phyloP scores from a whole-genome alignment of 1,140 invertebrate species.

The Belonocnema kinseyi region DNA sequence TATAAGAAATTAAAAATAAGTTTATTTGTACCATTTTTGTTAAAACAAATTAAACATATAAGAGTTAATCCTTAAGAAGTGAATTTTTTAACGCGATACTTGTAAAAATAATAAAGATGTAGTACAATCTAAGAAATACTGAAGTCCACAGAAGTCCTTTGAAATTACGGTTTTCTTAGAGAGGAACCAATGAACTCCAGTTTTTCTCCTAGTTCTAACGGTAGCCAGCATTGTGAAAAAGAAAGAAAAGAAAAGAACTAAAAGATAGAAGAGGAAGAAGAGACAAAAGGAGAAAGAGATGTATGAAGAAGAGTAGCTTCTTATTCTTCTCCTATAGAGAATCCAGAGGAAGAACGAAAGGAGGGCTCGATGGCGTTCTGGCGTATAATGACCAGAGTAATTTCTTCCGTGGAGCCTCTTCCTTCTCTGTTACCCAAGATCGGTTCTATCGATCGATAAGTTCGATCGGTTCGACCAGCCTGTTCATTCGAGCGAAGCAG shows the following conservation, averaged over 20 bases:
- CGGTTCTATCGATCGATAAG: constrained; percentile 34
- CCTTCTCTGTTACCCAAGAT: constrained; percentile 16
- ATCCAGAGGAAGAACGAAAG: neutral
- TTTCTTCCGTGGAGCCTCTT: constrained; percentile 36
- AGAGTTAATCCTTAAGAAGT: too few relatives aligned
- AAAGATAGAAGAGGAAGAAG: constrained; percentile 29
- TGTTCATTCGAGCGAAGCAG: constrained; percentile 51
- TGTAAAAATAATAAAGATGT: too few relatives aligned
- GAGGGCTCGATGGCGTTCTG: constrained; percentile 13
- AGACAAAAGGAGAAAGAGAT: constrained; percentile 33
- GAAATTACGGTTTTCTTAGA: too few relatives aligned
- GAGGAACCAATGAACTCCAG: neutral
- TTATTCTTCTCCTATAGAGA: too few relatives aligned
- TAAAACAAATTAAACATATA: too few relatives aligned
- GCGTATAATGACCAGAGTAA: constrained; percentile 35
- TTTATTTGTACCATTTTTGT: too few relatives aligned
- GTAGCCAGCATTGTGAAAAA: neutral
- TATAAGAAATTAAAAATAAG: too few relatives aligned
- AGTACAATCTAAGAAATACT: too few relatives aligned
- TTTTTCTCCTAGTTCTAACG: neutral
- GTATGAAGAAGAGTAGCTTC: constrained; percentile 34
- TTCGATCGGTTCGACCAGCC: constrained; percentile 40
- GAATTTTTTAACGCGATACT: too few relatives aligned
- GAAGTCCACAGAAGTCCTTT: too few relatives aligned
- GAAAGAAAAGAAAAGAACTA: constrained; percentile 34